A percentile compares a stretch with the other conserved stretches of the same genome.
Conservation (phyloP, 2,113 vertebrate genomes). For the Zosterops borbonicus region DNA sequence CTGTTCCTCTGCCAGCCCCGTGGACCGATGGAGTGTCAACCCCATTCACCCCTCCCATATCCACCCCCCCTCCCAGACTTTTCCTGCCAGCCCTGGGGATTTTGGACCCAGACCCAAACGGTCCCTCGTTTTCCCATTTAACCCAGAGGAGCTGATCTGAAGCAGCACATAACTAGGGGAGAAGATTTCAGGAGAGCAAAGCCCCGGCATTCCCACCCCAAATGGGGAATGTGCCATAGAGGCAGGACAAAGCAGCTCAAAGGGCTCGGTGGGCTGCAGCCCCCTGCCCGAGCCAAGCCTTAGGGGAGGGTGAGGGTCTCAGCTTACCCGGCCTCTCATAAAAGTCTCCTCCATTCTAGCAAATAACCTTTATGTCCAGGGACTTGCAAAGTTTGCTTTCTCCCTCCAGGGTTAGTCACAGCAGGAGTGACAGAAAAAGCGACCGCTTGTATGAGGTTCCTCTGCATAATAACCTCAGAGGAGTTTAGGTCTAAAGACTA, state of each 20-base stretch:
- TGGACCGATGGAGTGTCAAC: fast-evolving
- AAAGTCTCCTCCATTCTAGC: slow-evolving; percentile 22
- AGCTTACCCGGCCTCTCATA: neutral
- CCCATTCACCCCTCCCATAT: neutral
- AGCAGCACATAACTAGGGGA: fast-evolving
- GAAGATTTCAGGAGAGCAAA: fast-evolving
- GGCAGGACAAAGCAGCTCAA: neutral
- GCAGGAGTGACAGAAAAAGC: slow-evolving; percentile 48
- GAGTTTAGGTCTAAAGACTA: slow-evolving; percentile 55
- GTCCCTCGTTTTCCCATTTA: neutral
- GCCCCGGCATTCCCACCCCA: fast-evolving
- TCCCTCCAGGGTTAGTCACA: slow-evolving; percentile 59
- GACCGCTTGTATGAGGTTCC: slow-evolving; percentile 27
- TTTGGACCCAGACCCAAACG: neutral
- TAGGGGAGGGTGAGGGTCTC: neutral
- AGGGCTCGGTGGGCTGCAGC: neutral
- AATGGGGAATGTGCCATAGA: fast-evolving
- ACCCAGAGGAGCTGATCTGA: fast-evolving
- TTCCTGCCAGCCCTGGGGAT: fast-evolving
- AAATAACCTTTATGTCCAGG: slow-evolving; percentile 47
- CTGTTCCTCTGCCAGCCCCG: neutral
- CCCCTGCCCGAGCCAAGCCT: neutral
- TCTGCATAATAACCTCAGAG: slow-evolving; percentile 40
- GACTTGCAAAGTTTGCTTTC: slow-evolving; percentile 53
- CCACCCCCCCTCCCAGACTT: neutral